Base-by-base conservation (phyloP, 2,888 invertebrate species). In the Litoditis marina region DNA sequence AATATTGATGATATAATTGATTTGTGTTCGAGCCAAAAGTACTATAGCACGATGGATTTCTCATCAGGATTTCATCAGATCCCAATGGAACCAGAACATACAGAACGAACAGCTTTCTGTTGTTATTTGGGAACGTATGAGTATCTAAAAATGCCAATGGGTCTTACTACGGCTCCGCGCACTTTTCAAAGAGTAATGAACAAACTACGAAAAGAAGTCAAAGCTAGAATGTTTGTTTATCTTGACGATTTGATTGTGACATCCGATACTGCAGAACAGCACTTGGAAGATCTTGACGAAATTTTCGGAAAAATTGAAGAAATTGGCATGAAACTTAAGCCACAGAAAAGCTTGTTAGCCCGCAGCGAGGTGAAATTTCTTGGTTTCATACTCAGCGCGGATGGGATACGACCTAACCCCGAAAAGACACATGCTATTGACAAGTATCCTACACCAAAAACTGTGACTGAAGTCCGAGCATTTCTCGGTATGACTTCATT, bases 181-280 rank as follows among this genome's bases (percentile, higher is more conserved):
- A 62, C 62, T 0, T 69, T 66, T 27, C 60, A 63, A 32, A 32
- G 51, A 11, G 31, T 59, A 1, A 66, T 68, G 46, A 34, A 57
- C 3, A 50, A 47, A 16, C 13, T 62, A n/a, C n/a, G 39, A 32
- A 0, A 28, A 32, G 22, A 13, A 28, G n/a, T 16, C 32, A 16
- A 36, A 51, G 19, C 28, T 39, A 2, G 39, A 39, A 39, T 39
- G 39, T 32, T 57, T 2, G 19, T 25, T 22, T 57, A 57, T n/a
- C 19, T 57, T 1, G 57, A 57, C 47, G 57, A 57, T 30, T 0
- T 63, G 4, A 28, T 64, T 2, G n/a, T 64, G 0, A n/a, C 49
- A 4, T 42, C 52, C 0, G 0, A 32, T 1, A 16, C 28, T 25
- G 25, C 28, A n/a, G 49, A 50, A n/a, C 5, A 8, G 1, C 65